Conservation (phyloP, 2,888 invertebrate species). For the Aproaerema taeniolella region DNA sequence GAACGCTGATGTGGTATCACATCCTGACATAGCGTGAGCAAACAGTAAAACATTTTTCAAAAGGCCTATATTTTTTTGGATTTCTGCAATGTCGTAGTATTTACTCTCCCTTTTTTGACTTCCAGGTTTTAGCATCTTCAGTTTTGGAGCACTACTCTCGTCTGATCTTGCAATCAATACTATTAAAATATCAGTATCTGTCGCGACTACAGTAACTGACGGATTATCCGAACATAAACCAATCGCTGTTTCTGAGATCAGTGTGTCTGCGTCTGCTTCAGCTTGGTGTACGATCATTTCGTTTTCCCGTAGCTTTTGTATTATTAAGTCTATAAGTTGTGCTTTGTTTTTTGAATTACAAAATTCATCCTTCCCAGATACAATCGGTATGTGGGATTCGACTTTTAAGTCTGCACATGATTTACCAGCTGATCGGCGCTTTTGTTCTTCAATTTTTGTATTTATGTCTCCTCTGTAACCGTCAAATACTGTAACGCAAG, state of each 20-base stretch:
- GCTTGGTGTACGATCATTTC: constrained; percentile 7
- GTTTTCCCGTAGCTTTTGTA: constrained; percentile 9
- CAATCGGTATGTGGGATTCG: constrained; percentile 8
- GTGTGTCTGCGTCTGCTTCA: constrained; percentile 11
- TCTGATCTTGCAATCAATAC: constrained; percentile 6
- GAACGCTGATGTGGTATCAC: constrained; percentile 10
- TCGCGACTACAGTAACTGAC: constrained; percentile 11
- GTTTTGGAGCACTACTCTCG: constrained; percentile 3
- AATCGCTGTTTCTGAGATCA: constrained; percentile 8
- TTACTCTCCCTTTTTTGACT: constrained; percentile 5
- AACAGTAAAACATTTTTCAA: constrained; percentile 10
- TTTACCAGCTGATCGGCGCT: constrained; percentile 9
- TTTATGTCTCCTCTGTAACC: constrained; percentile 6
- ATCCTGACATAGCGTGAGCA: constrained; percentile 11
- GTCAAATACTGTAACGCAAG: constrained; percentile 8
- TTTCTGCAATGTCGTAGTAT: constrained; percentile 9
- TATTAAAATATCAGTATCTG: constrained; percentile 13
- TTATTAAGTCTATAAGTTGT: constrained; percentile 11
- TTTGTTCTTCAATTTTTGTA: constrained; percentile 9
- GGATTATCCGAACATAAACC: constrained; percentile 3
- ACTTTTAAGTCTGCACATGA: constrained; percentile 13
- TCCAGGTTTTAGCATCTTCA: constrained; percentile 10
- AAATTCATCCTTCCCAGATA: constrained; percentile 11
- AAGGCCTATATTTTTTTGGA: constrained; percentile 7
- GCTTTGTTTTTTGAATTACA: constrained; percentile 12